Percentiles rank a stretch among this genome's conserved stretches.
phyloP scores from a whole-genome alignment of 2,888 invertebrate genomes.

The Boloria selene region DNA sequence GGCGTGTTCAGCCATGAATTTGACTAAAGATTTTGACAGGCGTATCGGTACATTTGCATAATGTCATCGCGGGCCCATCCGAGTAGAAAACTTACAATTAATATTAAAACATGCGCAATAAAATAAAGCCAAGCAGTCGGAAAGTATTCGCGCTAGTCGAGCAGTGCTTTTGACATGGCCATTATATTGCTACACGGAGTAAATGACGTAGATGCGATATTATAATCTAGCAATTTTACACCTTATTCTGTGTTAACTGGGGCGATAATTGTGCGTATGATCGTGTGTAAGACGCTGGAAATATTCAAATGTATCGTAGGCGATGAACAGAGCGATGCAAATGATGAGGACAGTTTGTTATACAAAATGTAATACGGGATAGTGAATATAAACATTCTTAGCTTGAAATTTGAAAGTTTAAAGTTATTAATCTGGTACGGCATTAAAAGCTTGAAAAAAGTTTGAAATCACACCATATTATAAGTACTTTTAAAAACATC shows the following conservation, averaged over 20 bases:
- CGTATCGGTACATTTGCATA: conserved; percentile 59
- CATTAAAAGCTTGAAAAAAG: too few species aligned
- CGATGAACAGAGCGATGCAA: conserved; percentile 59
- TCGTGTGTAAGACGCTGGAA: conserved; percentile 43
- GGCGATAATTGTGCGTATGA: conserved; percentile 35
- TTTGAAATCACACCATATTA: too few species aligned
- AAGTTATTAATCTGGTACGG: too few species aligned
- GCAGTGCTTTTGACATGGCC: conserved; percentile 74
- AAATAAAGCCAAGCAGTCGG: conserved; percentile 75
- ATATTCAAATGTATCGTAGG: conserved; percentile 49
- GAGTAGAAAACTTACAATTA: conserved; percentile 76
- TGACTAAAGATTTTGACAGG: conserved; percentile 64
- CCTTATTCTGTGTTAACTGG: conserved; percentile 37
- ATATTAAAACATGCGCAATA: conserved; percentile 80
- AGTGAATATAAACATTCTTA: conserved; percentile 16
- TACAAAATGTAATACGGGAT: conserved; percentile 41
- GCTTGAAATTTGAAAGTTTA: background rate
- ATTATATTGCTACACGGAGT: conserved; percentile 57
- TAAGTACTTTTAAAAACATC: too few species aligned
- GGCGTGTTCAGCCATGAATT: conserved; percentile 50
- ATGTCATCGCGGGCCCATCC: conserved; percentile 56
- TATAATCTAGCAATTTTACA: conserved; percentile 36
- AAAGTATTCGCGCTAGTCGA: conserved; percentile 72
- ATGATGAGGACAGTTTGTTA: conserved; percentile 58
- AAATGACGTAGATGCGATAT: conserved; percentile 32